Evolutionary conservation across 1,140 invertebrate species (phyloP).

Genomic region (Zaprionus davidi): DNA sequence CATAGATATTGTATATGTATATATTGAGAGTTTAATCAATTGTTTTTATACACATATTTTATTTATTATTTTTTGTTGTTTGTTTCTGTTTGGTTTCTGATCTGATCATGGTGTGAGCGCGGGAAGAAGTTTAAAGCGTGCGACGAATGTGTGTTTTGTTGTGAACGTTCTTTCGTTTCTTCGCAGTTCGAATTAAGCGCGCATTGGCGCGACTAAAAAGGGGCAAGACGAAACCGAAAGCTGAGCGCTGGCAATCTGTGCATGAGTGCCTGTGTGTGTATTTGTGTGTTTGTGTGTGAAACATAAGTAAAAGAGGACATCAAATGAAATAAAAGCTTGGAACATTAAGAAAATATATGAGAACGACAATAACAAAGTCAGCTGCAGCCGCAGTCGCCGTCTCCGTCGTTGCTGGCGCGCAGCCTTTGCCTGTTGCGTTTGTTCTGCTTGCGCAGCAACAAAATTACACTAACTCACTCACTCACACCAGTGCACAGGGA

Average conservation of each 20-base stretch:
- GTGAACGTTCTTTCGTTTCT: constrained; percentile 17
- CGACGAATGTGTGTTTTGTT: constrained; percentile 18
- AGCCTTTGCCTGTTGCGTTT: constrained; percentile 26
- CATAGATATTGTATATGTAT: not conserved
- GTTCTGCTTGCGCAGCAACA: constrained; percentile 68
- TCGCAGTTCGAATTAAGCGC: constrained; percentile 42
- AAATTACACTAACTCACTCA: constrained; percentile 57
- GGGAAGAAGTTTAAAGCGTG: constrained; percentile 39
- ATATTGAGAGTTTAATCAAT: constrained; percentile 15
- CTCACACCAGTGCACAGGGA: constrained; percentile 1
- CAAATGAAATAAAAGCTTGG: constrained; percentile 23
- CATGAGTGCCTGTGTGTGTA: not conserved
- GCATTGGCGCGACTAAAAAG: not conserved
- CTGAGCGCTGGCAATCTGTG: not conserved
- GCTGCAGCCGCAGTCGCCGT: constrained; percentile 26
- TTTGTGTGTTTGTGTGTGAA: not conserved
- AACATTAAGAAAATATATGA: constrained; percentile 25
- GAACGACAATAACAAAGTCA: constrained; percentile 12
- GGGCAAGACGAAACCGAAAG: constrained; percentile 9
- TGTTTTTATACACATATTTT: constrained; percentile 17
- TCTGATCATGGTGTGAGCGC: constrained; percentile 27
- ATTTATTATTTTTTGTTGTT: constrained; percentile 32
- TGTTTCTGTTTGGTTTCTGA: constrained; percentile 18
- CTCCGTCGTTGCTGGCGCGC: not conserved
- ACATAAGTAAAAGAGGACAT: constrained; percentile 31